phyloP scores from a whole-genome alignment of 23 tunicate genomes.

The Aplidium turbinatum region DNA sequence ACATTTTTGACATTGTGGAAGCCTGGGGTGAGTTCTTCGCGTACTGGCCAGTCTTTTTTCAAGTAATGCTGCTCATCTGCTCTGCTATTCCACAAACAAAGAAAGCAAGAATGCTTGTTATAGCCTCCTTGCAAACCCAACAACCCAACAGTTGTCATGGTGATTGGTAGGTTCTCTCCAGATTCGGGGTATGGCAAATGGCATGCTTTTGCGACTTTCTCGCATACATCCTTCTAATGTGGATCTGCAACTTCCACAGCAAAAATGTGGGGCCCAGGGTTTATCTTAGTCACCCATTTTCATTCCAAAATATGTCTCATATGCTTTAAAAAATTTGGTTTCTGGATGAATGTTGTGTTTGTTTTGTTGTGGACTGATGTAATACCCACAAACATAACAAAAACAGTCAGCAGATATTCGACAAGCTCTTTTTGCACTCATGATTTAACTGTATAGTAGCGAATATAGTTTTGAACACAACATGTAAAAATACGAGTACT shows the following conservation, averaged over 20 bases:
- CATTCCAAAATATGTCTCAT: conserved; percentile 19
- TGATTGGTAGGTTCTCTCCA: conserved; percentile 24
- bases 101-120: conserved; percentile 26
- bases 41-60: conserved; percentile 1
- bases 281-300: conserved; percentile 28
- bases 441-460: no score
- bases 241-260: conserved; percentile 27
- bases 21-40: conserved; percentile 18
- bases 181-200: conserved; percentile 23
- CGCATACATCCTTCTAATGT: conserved; percentile 23
- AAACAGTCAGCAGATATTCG: not conserved
- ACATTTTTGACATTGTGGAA: conserved; percentile 14
- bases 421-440: not conserved
- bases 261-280: conserved; percentile 31
- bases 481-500: not conserved
- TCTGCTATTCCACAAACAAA: conserved; percentile 22
- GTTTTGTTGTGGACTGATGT: not conserved
- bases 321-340: not conserved
- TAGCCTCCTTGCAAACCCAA: conserved; percentile 29
- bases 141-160: conserved; percentile 7
- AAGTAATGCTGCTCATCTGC: conserved; percentile 29
- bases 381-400: not conserved
- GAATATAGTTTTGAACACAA: no score
- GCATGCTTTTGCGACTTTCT: conserved; percentile 27
- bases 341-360: not conserved